Evolutionary conservation across 2,113 vertebrate genomes (phyloP), one percentile per base, ranked within the genome.

Genomic region (Oreochromis niloticus): DNA sequence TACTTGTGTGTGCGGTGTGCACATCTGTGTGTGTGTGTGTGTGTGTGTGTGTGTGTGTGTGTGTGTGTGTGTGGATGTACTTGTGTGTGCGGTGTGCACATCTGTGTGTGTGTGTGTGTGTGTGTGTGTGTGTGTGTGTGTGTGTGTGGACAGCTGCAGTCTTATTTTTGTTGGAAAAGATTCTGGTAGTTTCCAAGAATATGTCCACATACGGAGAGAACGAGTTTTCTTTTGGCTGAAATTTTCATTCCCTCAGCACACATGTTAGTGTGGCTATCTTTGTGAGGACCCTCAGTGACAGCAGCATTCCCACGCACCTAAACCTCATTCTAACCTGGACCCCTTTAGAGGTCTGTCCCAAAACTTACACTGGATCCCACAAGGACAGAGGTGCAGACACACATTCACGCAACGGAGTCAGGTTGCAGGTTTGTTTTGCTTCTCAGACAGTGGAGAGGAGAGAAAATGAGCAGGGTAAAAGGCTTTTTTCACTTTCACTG

Each of bases 131-230:
- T 82, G 36, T 9, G 43, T 82, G 61, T 0, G 0, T 71, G 39
- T 27, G 80, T 81, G 68, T 83, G 52, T 90, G 85, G 86, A 92
- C 90, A 93, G 87, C 90, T 89, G 88, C 92, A 98, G 97, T 98
- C 94, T 97, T 98, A 63, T 99, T 98, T 96, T 97, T 98, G 95
- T 97, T 99, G 95, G 94, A 92, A 91, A 81, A 63, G 79, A 81
- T 82, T 92, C 80, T 84, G 85, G 86, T 86, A 71, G 89, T 94
- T 95, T 94, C 93, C 94, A 89, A 85, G 90, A 91, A 93, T 87
- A 91, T 92, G 88, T 88, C 85, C 80, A 90, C 82, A 92, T 54
- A 75, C 36, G 63, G 86, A 63, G 81, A 92, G 71, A 89, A 83
- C 83, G 14, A 7, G 75, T 84, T 91, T 88, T 92, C 82, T 85